These are phyloP conservation scores for Oceanodroma tethys DNA, from an alignment of 2,113 vertebrate genomes.

Conservation along the genomic window DNA sequence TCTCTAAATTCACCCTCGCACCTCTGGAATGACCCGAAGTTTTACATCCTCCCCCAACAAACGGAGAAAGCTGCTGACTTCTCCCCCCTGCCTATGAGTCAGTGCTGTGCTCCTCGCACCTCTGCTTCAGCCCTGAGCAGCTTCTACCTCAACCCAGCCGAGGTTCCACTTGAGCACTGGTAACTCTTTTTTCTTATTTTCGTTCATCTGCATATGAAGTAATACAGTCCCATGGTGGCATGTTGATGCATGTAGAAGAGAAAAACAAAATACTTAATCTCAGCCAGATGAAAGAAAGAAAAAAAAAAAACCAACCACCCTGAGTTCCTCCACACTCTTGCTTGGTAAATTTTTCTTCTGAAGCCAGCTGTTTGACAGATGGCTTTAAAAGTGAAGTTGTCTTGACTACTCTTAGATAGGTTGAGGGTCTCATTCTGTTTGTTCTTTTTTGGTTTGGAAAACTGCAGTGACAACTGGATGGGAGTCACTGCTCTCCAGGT, in stretches of 20 bases:
- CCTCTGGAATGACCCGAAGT: background rate
- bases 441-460: background rate
- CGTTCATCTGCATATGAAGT: slow-evolving; percentile 4
- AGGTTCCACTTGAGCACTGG: background rate
- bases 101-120: background rate
- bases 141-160: background rate
- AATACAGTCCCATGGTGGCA: slow-evolving; percentile 10
- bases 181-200: background rate
- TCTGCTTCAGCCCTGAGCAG: background rate
- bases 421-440: background rate
- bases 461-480: background rate
- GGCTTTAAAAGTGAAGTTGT: slow-evolving; percentile 1
- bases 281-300: slow-evolving; percentile 42
- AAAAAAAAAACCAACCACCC: background rate
- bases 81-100: background rate
- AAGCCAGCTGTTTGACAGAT: slow-evolving; percentile 51
- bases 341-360: slow-evolving; percentile 5
- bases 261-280: slow-evolving; percentile 50
- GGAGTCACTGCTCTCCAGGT: background rate
- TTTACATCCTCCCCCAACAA: background rate
- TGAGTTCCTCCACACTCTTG: background rate
- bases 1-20: background rate
- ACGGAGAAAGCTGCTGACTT: background rate
- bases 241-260: slow-evolving; percentile 21
- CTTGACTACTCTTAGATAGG: background rate